These are phyloP conservation scores for Aphis craccivora DNA, from an alignment of 1,140 invertebrate species.

Conservation along the genomic window DNA sequence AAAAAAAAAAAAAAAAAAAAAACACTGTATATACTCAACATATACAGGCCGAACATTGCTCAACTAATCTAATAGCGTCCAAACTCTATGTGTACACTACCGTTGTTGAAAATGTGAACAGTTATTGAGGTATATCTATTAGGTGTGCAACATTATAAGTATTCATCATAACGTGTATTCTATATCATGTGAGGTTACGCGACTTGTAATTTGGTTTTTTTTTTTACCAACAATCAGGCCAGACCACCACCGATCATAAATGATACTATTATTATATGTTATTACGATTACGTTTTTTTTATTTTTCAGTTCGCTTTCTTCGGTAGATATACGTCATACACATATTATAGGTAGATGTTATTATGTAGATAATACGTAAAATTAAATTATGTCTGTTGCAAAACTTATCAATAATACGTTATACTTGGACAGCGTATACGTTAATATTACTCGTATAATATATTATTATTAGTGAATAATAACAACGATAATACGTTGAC, in stretches of 20 bases:
- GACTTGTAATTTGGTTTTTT: neutral
- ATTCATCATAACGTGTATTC: neutral
- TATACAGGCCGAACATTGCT: constrained; percentile 29
- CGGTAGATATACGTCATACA: neutral
- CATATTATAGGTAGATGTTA: neutral
- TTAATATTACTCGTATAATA: too few species aligned
- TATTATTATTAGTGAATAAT: too few species aligned
- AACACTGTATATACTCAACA: neutral
- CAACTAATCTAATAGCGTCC: constrained; percentile 41
- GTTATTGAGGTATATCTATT: neutral
- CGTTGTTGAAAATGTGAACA: neutral
- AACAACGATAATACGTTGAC: neutral
- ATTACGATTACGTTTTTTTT: neutral
- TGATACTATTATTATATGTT: neutral
- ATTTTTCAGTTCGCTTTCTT: neutral
- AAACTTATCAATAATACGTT: neutral
- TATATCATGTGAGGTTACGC: neutral
- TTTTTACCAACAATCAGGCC: neutral
- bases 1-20: neutral
- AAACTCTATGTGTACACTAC: neutral
- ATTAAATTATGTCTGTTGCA: neutral
- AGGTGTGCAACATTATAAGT: neutral
- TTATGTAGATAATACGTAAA: neutral
- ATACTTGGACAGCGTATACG: neutral
- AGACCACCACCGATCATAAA: neutral